phyloP scores from a whole-genome alignment of 2,888 invertebrate genomes.

The Apotomis betuletana region DNA sequence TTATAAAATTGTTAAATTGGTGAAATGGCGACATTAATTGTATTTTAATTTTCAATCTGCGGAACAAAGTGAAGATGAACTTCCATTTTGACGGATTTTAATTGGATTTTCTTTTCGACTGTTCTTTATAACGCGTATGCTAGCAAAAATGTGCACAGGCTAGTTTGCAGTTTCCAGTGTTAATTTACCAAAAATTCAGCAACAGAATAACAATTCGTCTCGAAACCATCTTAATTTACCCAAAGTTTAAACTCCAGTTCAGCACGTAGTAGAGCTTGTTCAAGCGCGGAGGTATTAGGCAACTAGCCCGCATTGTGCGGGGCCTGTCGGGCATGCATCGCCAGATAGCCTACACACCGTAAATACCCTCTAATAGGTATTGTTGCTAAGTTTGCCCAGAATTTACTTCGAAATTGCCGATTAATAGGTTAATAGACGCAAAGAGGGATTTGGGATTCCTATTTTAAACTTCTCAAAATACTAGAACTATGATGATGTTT shows the following conservation, averaged over 20 bases:
- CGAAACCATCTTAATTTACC: constrained; percentile 8
- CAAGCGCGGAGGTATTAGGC: constrained; percentile 4
- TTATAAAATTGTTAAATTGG: not conserved
- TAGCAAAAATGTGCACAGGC: not conserved
- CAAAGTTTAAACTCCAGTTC: constrained; percentile 3
- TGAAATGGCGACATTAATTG: not conserved
- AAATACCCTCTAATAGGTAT: not conserved
- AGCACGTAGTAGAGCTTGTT: not conserved
- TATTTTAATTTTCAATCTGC: not conserved
- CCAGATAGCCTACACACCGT: constrained; percentile 5
- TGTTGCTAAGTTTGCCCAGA: not conserved
- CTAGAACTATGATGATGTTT: too few species aligned
- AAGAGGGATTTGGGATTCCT: not conserved
- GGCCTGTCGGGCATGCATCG: constrained; percentile 4
- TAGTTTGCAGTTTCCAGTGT: too few species aligned
- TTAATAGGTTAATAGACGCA: not conserved
- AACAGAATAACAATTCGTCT: not conserved
- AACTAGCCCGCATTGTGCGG: constrained; percentile 5
- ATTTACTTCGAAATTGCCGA: not conserved
- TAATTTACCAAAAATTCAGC: too few species aligned
- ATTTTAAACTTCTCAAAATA: too few species aligned
- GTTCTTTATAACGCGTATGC: not conserved
- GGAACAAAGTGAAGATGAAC: not conserved
- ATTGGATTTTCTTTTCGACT: not conserved
- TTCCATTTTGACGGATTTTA: not conserved